A percentile compares a stretch with the other conserved stretches of the same genome.
phyloP scores from a whole-genome alignment of 2,113 vertebrate genomes.

The Forbesichthys papilliferus region DNA sequence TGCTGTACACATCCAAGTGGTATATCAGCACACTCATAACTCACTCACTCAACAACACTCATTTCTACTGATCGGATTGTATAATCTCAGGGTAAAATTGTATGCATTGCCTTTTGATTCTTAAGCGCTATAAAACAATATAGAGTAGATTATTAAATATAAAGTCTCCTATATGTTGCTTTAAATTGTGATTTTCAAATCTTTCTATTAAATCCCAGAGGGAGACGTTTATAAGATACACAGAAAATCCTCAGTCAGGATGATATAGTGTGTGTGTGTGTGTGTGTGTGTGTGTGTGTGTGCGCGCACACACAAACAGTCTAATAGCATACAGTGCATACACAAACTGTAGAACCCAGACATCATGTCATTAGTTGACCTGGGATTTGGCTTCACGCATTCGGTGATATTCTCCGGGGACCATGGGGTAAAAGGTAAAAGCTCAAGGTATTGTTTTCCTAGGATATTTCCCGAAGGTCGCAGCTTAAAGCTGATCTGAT shows the following conservation, averaged over 20 bases:
- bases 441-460: not conserved
- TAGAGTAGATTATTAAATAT: not conserved
- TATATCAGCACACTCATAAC: no score
- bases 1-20: no score
- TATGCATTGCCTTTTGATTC: no score
- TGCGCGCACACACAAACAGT: not conserved
- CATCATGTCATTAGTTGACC: constrained; percentile 51
- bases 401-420: constrained; percentile 18
- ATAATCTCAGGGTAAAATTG: no score
- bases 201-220: not conserved
- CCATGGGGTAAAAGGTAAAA: constrained; percentile 39
- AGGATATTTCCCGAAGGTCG: not conserved
- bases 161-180: not conserved
- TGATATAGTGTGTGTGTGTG: not conserved
- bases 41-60: no score
- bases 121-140: no score
- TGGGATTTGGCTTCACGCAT: constrained; percentile 18
- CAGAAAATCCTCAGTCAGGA: constrained; percentile 6
- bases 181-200: constrained; percentile 13
- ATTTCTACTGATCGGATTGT: no score
- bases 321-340: constrained; percentile 9
- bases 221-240: constrained; percentile 37
- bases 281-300: no score
- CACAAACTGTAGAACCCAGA: constrained; percentile 19
- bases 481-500: constrained; percentile 22